These are phyloP conservation scores for Bursaphelenchus okinawaensis DNA, from an alignment of 2,888 invertebrate genomes.

Conservation along the genomic window DNA sequence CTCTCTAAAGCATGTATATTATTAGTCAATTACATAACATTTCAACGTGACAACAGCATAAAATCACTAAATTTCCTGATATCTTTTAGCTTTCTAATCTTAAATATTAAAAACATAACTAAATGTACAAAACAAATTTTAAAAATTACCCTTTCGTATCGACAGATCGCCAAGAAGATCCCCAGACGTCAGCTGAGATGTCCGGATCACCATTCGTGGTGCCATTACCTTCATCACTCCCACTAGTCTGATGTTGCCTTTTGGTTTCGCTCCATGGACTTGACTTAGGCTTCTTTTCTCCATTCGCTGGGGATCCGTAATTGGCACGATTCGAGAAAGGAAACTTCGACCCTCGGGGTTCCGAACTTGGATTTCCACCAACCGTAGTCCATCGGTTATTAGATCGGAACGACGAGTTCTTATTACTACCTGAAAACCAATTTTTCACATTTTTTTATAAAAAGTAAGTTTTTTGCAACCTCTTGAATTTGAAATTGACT, in stretches of 20 bases:
- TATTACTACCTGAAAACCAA: not conserved
- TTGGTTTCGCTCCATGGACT: not conserved
- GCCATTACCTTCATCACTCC: not conserved
- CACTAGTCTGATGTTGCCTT: not conserved
- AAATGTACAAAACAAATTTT: no score
- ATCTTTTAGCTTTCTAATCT: no score
- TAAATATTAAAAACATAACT: not conserved
- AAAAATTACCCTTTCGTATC: not conserved
- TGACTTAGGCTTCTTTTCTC: not conserved
- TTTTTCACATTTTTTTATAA: no score
- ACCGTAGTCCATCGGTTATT: constrained; percentile 7
- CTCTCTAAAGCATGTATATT: no score
- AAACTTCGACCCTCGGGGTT: not conserved
- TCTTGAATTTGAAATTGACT: not conserved
- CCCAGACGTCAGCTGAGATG: not conserved
- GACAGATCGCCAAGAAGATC: not conserved
- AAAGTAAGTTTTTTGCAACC: no score
- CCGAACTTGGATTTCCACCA: not conserved
- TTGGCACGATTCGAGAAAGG: not conserved
- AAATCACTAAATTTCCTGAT: no score
- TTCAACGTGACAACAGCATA: no score
- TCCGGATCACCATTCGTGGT: not conserved
- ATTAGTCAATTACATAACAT: no score
- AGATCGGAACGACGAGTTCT: constrained; percentile 2
- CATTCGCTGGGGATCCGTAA: not conserved